phyloP scores from a whole-genome alignment of 2,797 vertebrate genomes.

The Pseudochirops cupreus region DNA sequence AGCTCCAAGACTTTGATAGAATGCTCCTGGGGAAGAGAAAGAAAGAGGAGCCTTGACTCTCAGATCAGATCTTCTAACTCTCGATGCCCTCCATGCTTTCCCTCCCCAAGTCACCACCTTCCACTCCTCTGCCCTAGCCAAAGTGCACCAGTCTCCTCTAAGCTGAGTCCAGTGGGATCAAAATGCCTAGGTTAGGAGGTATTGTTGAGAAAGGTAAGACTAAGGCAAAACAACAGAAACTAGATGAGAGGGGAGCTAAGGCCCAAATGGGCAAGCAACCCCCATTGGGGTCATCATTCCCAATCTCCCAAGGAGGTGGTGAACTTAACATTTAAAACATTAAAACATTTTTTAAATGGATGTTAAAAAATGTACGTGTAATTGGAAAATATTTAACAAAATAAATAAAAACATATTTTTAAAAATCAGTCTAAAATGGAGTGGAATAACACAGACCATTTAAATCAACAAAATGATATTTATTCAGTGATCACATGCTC shows the following conservation, averaged over 20 bases:
- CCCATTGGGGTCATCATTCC: not conserved
- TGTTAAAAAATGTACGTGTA: not conserved
- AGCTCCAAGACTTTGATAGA: constrained; percentile 76
- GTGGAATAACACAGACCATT: not conserved
- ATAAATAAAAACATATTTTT: not conserved
- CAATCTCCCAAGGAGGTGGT: not conserved
- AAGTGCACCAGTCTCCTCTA: not conserved
- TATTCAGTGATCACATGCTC: not conserved
- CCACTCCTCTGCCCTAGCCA: not conserved
- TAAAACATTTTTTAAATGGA: not conserved
- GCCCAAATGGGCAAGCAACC: not conserved
- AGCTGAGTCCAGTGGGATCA: not conserved
- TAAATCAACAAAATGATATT: not conserved
- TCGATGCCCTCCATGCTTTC: not conserved
- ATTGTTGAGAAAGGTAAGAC: not conserved
- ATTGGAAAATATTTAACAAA: not conserved
- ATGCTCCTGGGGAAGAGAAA: constrained; percentile 69
- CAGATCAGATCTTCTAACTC: not conserved
- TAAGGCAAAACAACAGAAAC: not conserved
- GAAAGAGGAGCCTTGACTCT: not conserved
- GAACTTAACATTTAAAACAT: not conserved
- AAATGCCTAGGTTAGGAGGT: not conserved
- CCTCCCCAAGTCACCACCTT: not conserved
- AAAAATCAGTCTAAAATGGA: not conserved
- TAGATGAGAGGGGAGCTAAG: not conserved